Conservation (phyloP, 2,113 vertebrate species). For the Lichenostomus cassidix region DNA sequence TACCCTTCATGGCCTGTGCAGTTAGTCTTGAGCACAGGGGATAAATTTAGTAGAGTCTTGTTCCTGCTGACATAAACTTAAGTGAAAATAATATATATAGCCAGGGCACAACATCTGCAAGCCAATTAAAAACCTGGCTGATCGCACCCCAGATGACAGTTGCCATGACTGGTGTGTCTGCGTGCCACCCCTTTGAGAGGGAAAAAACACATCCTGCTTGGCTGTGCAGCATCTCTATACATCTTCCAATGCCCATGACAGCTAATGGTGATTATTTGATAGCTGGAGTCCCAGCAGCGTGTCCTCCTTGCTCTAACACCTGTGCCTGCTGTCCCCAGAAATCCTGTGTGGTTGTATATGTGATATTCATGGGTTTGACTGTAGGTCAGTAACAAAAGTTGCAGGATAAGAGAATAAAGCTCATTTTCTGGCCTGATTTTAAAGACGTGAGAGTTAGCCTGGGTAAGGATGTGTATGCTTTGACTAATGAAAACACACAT, state of each 20-base stretch:
- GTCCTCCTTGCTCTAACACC: fast-evolving
- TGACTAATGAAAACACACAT: fast-evolving
- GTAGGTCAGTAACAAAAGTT: neutral
- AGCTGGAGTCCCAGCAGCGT: neutral
- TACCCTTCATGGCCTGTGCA: conserved; percentile 29
- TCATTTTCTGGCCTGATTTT: neutral
- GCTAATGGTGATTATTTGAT: neutral
- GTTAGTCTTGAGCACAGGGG: neutral
- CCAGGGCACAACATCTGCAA: conserved; percentile 32
- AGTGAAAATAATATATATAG: conserved; percentile 50
- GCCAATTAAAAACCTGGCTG: conserved; percentile 53
- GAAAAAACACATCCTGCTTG: neutral
- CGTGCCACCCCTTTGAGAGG: neutral
- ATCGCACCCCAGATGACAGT: conserved; percentile 29
- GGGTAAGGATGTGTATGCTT: neutral
- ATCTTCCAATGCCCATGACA: neutral
- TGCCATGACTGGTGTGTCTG: conserved; percentile 18
- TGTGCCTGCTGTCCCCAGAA: neutral
- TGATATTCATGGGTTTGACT: neutral
- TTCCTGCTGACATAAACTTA: conserved; percentile 25
- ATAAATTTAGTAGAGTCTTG: conserved; percentile 50
- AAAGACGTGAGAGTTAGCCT: neutral
- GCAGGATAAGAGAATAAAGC: neutral
- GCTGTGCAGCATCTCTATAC: neutral
- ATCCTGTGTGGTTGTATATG: neutral